A percentile compares a stretch with the other conserved stretches of the same genome.
phyloP scores from a whole-genome alignment of 2,888 invertebrate species.

The Temnothorax rugatulus region DNA sequence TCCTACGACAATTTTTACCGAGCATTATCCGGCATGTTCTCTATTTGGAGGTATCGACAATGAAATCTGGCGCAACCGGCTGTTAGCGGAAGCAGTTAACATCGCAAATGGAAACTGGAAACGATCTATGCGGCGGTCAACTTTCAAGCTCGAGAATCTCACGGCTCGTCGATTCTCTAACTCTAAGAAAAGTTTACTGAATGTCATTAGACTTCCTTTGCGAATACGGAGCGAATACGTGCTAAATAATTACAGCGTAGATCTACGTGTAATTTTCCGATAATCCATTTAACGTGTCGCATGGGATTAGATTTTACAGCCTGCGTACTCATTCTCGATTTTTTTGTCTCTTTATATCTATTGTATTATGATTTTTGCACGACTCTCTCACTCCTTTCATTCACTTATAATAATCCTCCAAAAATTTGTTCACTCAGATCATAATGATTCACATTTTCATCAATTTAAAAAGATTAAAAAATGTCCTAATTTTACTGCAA shows the following conservation, averaged over 20 bases:
- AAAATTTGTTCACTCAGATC: neutral
- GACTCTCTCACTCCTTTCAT: neutral
- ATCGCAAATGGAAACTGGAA: constrained; percentile 81
- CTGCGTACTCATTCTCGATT: neutral
- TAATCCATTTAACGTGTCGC: neutral
- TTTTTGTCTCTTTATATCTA: neutral
- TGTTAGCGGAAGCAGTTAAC: constrained; percentile 78
- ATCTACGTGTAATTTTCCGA: constrained; percentile 44
- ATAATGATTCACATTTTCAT: neutral
- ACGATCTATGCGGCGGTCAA: constrained; percentile 64
- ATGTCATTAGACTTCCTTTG: constrained; percentile 55
- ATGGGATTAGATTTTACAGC: neutral
- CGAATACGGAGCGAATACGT: constrained; percentile 27
- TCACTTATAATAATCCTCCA: neutral
- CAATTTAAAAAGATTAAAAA: constrained; percentile 1
- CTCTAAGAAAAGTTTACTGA: constrained; percentile 51
- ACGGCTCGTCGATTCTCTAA: constrained; percentile 23
- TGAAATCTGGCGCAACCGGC: constrained; percentile 74
- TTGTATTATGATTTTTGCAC: neutral
- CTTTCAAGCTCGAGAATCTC: constrained; percentile 56
- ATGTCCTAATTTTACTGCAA: neutral
- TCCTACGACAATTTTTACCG: constrained; percentile 41
- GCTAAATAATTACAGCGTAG: constrained; percentile 58
- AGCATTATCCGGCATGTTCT: constrained; percentile 55
- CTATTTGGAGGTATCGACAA: constrained; percentile 53